phyloP scores from a whole-genome alignment of 2,113 vertebrate species.

The Actinemys pallida region DNA sequence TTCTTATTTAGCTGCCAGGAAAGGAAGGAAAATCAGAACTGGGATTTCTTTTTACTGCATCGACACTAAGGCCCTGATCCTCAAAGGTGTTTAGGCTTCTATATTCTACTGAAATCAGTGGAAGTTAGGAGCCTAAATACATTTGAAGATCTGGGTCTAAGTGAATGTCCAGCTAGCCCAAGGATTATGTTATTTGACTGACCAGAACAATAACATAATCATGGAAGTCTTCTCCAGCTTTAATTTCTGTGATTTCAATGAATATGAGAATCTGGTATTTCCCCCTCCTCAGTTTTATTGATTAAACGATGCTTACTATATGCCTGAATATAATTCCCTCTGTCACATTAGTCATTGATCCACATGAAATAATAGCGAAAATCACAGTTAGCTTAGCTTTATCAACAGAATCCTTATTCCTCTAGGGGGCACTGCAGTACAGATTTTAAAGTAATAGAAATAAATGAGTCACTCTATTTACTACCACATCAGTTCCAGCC shows the following conservation, averaged over 20 bases:
- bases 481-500: accelerated
- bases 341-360: not conserved
- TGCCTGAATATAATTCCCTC: not conserved
- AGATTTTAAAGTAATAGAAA: slow-evolving; percentile 46
- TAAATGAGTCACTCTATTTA: not conserved
- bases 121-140: not conserved
- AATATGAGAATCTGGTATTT: not conserved
- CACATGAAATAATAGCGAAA: not conserved
- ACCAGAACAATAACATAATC: not conserved
- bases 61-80: not conserved
- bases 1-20: not conserved
- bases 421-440: slow-evolving; percentile 72
- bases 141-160: not conserved
- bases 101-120: not conserved
- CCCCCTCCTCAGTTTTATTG: not conserved
- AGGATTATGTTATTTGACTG: not conserved
- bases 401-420: not conserved
- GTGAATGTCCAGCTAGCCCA: not conserved
- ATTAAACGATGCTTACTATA: not conserved
- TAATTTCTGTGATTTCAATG: not conserved
- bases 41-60: not conserved
- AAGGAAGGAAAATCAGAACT: not conserved
- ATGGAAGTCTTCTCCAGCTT: not conserved
- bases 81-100: not conserved
- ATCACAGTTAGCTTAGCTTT: not conserved